Conservation (phyloP, 2,113 vertebrate genomes). For the Dicentrarchus labrax region DNA sequence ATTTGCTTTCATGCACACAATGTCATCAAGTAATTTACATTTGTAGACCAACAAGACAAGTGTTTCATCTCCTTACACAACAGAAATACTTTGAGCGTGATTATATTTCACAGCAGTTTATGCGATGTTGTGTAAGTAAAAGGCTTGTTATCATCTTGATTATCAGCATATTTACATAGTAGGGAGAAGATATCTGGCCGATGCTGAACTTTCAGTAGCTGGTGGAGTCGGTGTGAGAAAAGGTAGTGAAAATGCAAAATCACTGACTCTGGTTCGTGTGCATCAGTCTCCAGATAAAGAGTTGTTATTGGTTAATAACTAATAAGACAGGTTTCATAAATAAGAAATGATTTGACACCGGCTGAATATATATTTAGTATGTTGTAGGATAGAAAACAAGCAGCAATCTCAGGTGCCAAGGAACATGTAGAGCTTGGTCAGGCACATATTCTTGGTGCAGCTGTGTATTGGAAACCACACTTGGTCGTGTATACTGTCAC, state of each 20-base stretch:
- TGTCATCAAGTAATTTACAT: not conserved
- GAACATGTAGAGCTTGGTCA: not conserved
- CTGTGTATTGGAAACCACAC: not conserved
- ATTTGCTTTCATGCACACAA: slow-evolving; percentile 1
- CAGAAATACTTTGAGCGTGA: not conserved
- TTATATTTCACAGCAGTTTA: not conserved
- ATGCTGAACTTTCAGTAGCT: slow-evolving; percentile 1
- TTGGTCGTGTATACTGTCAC: not conserved
- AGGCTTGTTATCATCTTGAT: not conserved
- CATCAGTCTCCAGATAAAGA: not conserved
- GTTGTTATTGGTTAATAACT: not conserved
- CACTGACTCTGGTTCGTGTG: not conserved
- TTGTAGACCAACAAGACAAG: not conserved
- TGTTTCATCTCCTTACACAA: slow-evolving; percentile 6
- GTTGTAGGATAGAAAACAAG: not conserved
- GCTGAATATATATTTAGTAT: not conserved
- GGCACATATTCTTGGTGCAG: not conserved
- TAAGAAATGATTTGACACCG: not conserved
- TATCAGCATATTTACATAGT: not conserved
- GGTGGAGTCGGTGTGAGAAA: slow-evolving; percentile 22
- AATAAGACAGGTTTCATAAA: not conserved
- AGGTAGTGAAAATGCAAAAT: slow-evolving; percentile 23
- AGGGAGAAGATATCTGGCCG: not conserved
- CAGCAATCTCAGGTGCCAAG: not conserved
- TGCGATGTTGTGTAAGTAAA: not conserved